Percentiles rank a stretch among this genome's conserved stretches.
These are phyloP conservation scores for Gortyna flavago DNA, from an alignment of 2,888 invertebrate genomes.

Conservation along the genomic window DNA sequence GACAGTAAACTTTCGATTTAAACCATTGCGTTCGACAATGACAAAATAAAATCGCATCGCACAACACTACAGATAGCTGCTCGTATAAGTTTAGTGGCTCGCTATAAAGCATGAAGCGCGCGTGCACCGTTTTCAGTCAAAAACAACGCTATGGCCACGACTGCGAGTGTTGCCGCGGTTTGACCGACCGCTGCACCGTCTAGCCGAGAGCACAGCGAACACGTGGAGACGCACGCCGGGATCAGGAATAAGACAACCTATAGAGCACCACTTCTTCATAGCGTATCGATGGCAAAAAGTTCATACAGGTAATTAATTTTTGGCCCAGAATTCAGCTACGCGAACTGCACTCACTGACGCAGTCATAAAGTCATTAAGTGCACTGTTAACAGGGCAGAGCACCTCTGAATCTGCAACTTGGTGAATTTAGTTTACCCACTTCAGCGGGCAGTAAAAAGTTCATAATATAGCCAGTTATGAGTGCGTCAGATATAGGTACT, in stretches of 20 bases:
- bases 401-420: background rate
- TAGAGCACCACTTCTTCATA: slow-evolving; percentile 24
- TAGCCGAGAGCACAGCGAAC: slow-evolving; percentile 72
- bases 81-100: slow-evolving; percentile 74
- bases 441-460: background rate
- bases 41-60: slow-evolving; percentile 38
- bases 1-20: slow-evolving; percentile 20
- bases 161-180: slow-evolving; percentile 84
- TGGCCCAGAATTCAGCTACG: background rate
- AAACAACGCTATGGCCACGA: slow-evolving; percentile 87
- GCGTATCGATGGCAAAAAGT: background rate
- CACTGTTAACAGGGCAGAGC: background rate
- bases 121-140: slow-evolving; percentile 89
- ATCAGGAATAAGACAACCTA: slow-evolving; percentile 44
- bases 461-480: too few species aligned
- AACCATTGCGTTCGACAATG: slow-evolving; percentile 22
- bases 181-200: slow-evolving; percentile 78
- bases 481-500: too few species aligned
- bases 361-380: background rate
- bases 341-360: background rate
- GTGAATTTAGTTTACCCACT: background rate
- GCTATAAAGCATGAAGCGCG: slow-evolving; percentile 80
- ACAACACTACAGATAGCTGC: slow-evolving; percentile 48
- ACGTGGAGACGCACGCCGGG: slow-evolving; percentile 70
- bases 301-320: background rate